phyloP scores from a whole-genome alignment of 2,797 vertebrate genomes.

The Sebastes diaconus region DNA sequence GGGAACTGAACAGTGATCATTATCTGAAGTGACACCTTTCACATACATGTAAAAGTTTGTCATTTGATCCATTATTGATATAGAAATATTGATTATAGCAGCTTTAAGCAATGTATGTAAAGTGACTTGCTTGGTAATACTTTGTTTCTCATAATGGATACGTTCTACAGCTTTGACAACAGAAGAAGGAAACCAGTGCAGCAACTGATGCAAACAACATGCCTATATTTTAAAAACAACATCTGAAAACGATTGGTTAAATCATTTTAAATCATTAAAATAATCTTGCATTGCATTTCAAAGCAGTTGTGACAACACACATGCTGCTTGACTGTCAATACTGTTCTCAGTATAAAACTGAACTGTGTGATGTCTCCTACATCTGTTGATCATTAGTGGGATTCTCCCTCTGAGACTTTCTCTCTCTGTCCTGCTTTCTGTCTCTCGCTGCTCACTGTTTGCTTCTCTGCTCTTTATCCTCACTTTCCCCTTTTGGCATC shows the following conservation, averaged over 20 bases:
- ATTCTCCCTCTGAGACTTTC: slow-evolving; percentile 49
- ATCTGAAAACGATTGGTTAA: not conserved
- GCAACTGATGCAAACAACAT: not conserved
- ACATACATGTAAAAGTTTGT: too few species aligned
- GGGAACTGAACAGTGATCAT: too few species aligned
- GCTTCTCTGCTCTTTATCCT: not conserved
- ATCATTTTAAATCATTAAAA: not conserved
- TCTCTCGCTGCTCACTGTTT: slow-evolving; percentile 13
- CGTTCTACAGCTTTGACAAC: not conserved
- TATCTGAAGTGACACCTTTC: too few species aligned
- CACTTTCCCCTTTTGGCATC: slow-evolving; percentile 8
- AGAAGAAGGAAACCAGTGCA: not conserved
- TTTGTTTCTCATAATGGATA: not conserved
- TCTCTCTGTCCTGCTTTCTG: slow-evolving; percentile 3
- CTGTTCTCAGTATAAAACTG: not conserved
- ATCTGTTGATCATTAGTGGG: slow-evolving; percentile 68
- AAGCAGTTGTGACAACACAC: not conserved
- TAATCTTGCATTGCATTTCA: not conserved
- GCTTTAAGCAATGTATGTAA: not conserved
- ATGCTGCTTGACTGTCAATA: not conserved
- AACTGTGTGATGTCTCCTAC: slow-evolving; percentile 27
- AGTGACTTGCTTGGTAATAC: not conserved
- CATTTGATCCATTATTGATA: too few species aligned
- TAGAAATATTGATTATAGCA: not conserved
- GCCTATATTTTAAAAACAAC: not conserved